phyloP scores from a whole-genome alignment of 2,888 invertebrate genomes.

The Itoplectis maculator region DNA sequence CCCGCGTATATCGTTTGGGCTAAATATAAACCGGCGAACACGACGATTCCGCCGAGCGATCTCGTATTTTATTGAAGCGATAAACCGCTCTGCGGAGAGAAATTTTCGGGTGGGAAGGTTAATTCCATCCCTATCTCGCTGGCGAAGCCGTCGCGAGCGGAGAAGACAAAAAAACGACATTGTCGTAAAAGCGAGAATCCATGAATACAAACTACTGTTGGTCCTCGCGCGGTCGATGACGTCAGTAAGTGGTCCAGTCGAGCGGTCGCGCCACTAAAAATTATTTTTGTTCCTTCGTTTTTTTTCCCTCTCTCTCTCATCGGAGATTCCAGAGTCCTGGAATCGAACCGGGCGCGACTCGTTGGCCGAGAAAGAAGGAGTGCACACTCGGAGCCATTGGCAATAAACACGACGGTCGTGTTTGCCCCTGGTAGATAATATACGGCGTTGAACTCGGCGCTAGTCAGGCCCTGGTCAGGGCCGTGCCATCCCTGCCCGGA shows the following conservation, averaged over 20 bases:
- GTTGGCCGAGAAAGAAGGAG: conserved; percentile 4
- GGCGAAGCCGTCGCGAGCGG: too few relatives aligned
- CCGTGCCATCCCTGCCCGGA: too few relatives aligned
- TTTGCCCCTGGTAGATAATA: too few relatives aligned
- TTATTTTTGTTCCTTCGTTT: conserved; percentile 6
- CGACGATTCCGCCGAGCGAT: background rate
- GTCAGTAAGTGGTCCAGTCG: conserved; percentile 34
- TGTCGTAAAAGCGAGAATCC: conserved; percentile 41
- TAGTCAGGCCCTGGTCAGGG: too few relatives aligned
- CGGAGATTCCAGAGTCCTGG: conserved; percentile 19
- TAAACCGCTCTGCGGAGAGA: too few relatives aligned
- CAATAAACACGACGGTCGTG: background rate
- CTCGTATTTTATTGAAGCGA: background rate
- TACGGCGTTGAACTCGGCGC: too few relatives aligned
- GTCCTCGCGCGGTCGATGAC: conserved; percentile 16
- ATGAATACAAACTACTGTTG: conserved; percentile 38
- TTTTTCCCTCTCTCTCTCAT: background rate
- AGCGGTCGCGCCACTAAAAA: background rate
- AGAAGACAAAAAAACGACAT: conserved; percentile 7
- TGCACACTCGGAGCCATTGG: conserved; percentile 9
- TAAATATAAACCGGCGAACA: background rate
- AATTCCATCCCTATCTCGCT: too few relatives aligned
- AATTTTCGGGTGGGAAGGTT: too few relatives aligned
- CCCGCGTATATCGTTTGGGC: too few relatives aligned
- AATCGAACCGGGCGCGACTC: background rate